These are phyloP conservation scores for Sarcophaga variegata DNA, from an alignment of 2,888 invertebrate species.

Conservation along the genomic window DNA sequence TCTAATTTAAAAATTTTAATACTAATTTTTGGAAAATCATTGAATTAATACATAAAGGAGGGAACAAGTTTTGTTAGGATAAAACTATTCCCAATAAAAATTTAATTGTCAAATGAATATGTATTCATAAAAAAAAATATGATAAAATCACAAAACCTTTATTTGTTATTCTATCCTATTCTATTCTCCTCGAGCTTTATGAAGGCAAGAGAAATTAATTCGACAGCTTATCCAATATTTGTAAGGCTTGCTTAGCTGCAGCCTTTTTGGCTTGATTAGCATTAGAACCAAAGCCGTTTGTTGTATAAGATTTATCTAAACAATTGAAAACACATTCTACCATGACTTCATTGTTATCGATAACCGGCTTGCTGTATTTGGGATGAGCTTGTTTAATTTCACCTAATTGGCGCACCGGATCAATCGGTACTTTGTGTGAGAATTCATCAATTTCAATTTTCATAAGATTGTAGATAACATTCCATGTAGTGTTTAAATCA, in stretches of 20 bases:
- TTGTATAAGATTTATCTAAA: constrained; percentile 84
- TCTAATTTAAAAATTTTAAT: no score
- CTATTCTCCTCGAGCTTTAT: no score
- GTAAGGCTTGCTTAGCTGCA: constrained; percentile 90
- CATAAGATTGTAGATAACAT: constrained; percentile 92
- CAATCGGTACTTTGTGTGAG: constrained; percentile 91
- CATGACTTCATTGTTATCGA: constrained; percentile 82
- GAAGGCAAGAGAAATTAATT: constrained; percentile 34
- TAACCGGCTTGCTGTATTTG: constrained; percentile 82
- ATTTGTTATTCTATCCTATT: no score
- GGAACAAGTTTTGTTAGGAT: no score
- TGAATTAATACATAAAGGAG: no score
- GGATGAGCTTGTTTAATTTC: constrained; percentile 92
- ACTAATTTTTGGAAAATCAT: no score
- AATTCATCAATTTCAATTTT: constrained; percentile 92
- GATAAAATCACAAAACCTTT: no score
- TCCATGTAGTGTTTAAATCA: constrained; percentile 89
- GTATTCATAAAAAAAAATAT: no score
- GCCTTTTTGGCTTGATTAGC: constrained; percentile 88
- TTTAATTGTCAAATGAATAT: no score
- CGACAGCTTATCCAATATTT: constrained; percentile 75
- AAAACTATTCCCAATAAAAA: no score
- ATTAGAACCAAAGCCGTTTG: constrained; percentile 88
- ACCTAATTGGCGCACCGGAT: constrained; percentile 92
- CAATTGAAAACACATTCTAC: constrained; percentile 85